These are phyloP conservation scores for Haliclystus octoradiatus DNA, from an alignment of 30 jellyfish, hydroid and myxozoan genomes.

Conservation along the genomic window DNA sequence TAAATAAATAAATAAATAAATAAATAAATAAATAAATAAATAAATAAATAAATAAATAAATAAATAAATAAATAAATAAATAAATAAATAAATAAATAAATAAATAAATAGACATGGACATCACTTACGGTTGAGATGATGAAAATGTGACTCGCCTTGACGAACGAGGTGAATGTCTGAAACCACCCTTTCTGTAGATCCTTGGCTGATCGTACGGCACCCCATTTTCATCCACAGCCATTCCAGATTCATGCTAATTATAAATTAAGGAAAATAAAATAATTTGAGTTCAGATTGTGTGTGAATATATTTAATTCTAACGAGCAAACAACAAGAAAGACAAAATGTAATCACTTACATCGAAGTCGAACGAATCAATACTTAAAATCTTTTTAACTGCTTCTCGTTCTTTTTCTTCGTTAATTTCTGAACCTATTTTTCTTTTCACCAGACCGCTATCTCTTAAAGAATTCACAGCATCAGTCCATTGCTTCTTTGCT, in stretches of 20 bases:
- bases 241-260: background rate
- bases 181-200: conserved; percentile 35
- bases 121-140: conserved; percentile 4
- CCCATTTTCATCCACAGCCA: conserved; percentile 15
- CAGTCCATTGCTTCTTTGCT: conserved; percentile 32
- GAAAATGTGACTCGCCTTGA: conserved; percentile 40
- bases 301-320: too few species aligned
- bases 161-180: conserved; percentile 33
- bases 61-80: too few species aligned
- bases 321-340: too few species aligned
- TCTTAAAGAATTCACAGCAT: conserved; percentile 25
- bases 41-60: too few species aligned
- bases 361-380: background rate
- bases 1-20: too few species aligned
- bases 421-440: conserved; percentile 6
- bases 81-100: too few species aligned
- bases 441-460: conserved; percentile 27
- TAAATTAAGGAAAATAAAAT: background rate
- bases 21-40: too few species aligned
- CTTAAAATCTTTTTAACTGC: background rate
- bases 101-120: background rate
- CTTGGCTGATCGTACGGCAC: conserved; percentile 32
- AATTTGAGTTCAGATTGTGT: too few species aligned
- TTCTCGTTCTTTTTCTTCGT: background rate
- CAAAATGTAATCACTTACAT: background rate